Evolutionary conservation across 1,140 invertebrate genomes (phyloP), one percentile per base, ranked within the genome.

Genomic region (Diplogasteroides magnus): DNA sequence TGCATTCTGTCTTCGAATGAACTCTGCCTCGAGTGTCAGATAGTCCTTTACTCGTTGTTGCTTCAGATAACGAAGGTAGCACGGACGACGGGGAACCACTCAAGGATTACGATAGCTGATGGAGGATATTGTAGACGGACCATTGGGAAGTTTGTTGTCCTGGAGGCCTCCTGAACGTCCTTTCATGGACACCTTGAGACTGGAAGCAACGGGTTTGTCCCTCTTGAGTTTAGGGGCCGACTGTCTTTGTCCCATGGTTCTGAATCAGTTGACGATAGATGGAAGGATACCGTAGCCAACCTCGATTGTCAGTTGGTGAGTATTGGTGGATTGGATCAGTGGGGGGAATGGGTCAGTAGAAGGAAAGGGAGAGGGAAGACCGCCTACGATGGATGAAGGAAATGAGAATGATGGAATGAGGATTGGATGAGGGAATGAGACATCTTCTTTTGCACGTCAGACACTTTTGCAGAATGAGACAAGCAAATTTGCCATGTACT

Each of bases 21-120:
- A 74, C 61, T 79, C 68, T 37, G 29, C 26, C 64, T 77, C 77
- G 25, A 77, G 56, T 37, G 71, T 68, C 1, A 77, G 69, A 61
- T 77, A 77, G 59, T 77, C 77, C 27, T 77, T 67, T 11, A 79
- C 68, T 2, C 77, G 69, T 57, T 75, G 73, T 68, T 67, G 74
- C 68, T 74, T 77, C 29, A 77, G 68, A 27, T 77, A 64, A 3
- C 74, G 57, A 6, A 77, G 68, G 31, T 79, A 74, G 59, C 77
- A 77, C 48, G 77, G 77, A 14, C 69, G 60, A 31, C 57, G 67
- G 13, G 77, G 77, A 2, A 28, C 59, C 3, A 77, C 70, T 48
- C 6, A 6, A 74, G 32, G 31, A 74, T 56, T 29, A 48, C 56
- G n/a, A 1, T 19, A 27, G 31, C 31, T 27, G 25, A 75, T 25